A percentile compares a stretch with the other conserved stretches of the same genome.
Evolutionary conservation across 2,888 invertebrate species (phyloP).

Genomic region (Drosophila borborema): DNA sequence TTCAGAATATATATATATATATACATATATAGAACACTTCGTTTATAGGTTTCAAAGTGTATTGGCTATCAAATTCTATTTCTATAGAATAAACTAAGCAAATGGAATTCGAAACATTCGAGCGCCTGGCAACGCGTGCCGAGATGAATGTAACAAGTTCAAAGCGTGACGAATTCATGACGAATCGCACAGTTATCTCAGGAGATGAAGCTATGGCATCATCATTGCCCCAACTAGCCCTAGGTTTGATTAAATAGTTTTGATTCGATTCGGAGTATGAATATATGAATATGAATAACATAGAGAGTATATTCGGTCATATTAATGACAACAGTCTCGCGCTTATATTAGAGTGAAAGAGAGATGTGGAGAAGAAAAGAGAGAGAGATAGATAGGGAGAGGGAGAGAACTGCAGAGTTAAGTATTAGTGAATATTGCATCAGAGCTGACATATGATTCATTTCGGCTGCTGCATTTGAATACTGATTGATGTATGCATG

Average conservation of each 20-base stretch:
- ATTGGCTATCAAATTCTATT: not conserved
- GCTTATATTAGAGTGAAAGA: not conserved
- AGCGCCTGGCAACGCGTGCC: not conserved
- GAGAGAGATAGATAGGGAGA: not conserved
- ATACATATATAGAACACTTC: not conserved
- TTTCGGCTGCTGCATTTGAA: conserved; percentile 27
- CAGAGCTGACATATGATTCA: conserved; percentile 47
- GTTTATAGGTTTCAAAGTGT: not conserved
- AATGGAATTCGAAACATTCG: not conserved
- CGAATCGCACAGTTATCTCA: conserved; percentile 4
- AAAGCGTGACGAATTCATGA: not conserved
- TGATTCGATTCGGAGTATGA: not conserved
- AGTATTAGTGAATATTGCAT: conserved; percentile 55
- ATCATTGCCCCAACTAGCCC: not conserved
- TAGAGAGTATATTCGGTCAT: conserved; percentile 10
- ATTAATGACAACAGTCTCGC: conserved; percentile 38
- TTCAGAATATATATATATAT: not conserved
- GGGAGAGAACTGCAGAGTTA: not conserved
- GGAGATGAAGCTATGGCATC: not conserved
- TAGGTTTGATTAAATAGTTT: not conserved
- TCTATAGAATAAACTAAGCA: not conserved
- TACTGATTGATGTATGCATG: conserved; percentile 14
- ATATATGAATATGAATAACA: not conserved
- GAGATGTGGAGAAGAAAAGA: not conserved
- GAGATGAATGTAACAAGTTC: not conserved